Evolutionary conservation across 2,888 invertebrate genomes (phyloP), one percentile per base, ranked within the genome.

Genomic region (Cantharis rufa): DNA sequence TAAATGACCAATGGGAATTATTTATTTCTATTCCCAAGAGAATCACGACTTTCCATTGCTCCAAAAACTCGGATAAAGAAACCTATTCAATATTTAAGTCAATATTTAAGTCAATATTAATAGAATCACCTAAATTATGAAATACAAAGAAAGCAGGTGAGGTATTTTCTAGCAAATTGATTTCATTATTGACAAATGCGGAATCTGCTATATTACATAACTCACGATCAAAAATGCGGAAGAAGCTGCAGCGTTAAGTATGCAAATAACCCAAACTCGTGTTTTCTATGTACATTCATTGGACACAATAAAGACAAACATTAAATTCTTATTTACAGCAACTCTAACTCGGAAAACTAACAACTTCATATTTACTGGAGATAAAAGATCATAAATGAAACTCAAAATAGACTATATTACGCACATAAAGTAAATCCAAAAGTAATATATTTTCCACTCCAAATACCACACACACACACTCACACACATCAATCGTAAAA

Each of bases 401-500:
- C 64, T 66, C 24, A 2, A 48, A 48, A 48, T 48, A 48, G 64
- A 66, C 64, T 66, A 21, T 66, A 66, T 66, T 21, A 66, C 18
- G 24, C 64, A 66, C 16, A 66, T 21, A 66, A 21, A 66, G 64
- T n/a, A 21, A 18, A 66, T 24, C 18, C 64, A 66, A 66, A 66
- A 66, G 16, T 62, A 48, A 32, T 70, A 48, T 62, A 21, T 71
- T 21, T 62, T 18, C 62, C 24, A 62, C 48, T 48, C 61, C 62
- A 16, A 62, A 18, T n/a, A 16, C 32, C 62, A 64, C 64, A 28
- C 63, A 71, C 32, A 28, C 63, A 16, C 64, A 61, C 18, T 9
- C 72, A 32, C 32, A 72, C 68, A 61, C 68, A 72, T 72, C 72
- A 69, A 61, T 24, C 61, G 21, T 21, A 16, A 72, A 72, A 68